These are phyloP conservation scores for Carcharodon carcharias DNA, from an alignment of 2,797 vertebrate genomes.

Conservation along the genomic window DNA sequence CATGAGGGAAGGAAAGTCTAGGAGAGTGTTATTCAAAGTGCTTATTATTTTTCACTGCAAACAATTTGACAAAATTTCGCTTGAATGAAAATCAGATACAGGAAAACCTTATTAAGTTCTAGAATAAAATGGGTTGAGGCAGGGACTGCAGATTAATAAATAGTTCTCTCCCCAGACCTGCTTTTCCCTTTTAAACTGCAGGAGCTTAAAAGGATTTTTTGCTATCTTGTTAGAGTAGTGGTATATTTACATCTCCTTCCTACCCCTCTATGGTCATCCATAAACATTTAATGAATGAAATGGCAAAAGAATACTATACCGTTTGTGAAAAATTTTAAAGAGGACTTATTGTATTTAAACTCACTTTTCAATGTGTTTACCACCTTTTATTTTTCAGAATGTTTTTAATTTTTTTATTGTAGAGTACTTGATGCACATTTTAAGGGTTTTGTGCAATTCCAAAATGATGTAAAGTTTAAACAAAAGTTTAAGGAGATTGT, in stretches of 20 bases:
- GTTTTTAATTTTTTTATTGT: neutral
- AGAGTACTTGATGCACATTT: neutral
- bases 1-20: neutral
- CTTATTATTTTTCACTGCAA: neutral
- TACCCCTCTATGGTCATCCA: neutral
- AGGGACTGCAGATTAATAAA: neutral
- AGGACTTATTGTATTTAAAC: neutral
- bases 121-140: neutral
- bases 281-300: neutral
- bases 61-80: neutral
- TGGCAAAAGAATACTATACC: neutral
- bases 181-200: neutral
- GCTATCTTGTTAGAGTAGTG: neutral
- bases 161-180: neutral
- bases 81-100: neutral
- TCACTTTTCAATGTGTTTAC: neutral
- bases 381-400: neutral
- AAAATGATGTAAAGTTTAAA: constrained; percentile 10
- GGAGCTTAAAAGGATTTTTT: neutral
- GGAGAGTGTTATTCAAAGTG: neutral
- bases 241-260: neutral
- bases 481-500: neutral
- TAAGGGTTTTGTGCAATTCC: constrained; percentile 8
- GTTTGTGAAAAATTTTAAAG: neutral
- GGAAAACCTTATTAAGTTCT: neutral